Conservation (phyloP, 1,140 invertebrate genomes). For the Maconellicoccus hirsutus region DNA sequence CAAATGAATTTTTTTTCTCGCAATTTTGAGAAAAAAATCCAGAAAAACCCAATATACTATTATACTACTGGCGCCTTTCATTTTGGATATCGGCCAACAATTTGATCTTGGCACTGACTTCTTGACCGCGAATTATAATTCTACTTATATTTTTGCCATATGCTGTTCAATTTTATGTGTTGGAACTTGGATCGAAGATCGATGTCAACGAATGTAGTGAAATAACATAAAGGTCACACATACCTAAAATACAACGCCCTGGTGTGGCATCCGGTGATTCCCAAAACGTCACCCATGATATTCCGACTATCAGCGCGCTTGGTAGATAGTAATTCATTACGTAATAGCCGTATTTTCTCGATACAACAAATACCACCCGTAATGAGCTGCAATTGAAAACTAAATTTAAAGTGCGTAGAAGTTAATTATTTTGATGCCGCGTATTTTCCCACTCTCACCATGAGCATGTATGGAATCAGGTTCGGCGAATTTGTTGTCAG, state of each 20-base stretch:
- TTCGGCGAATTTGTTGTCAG: constrained; percentile 12
- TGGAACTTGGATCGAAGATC: too few relatives aligned
- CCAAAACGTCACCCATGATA: constrained; percentile 87
- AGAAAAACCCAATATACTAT: too few relatives aligned
- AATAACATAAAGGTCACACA: too few relatives aligned
- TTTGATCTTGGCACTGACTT: too few relatives aligned
- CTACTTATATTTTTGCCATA: too few relatives aligned
- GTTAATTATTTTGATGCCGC: neutral
- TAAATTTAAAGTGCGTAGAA: constrained; percentile 19
- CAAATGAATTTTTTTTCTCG: too few relatives aligned
- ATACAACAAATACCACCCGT: constrained; percentile 60
- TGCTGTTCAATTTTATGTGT: too few relatives aligned
- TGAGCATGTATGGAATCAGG: constrained; percentile 11
- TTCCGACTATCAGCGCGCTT: constrained; percentile 71
- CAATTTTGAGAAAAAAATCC: too few relatives aligned
- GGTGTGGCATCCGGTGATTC: constrained; percentile 71
- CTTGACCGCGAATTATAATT: too few relatives aligned
- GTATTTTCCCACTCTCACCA: neutral
- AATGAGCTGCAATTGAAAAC: constrained; percentile 57
- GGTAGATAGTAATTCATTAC: constrained; percentile 81
- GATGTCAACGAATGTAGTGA: too few relatives aligned
- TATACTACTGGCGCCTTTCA: too few relatives aligned
- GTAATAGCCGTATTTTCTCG: constrained; percentile 71
- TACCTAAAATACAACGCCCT: constrained; percentile 61
- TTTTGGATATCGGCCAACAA: too few relatives aligned